A percentile compares a stretch with the other conserved stretches of the same genome.
These are phyloP conservation scores for Oscheius sp. DNA, from an alignment of 2,888 invertebrate species.

Conservation along the genomic window DNA sequence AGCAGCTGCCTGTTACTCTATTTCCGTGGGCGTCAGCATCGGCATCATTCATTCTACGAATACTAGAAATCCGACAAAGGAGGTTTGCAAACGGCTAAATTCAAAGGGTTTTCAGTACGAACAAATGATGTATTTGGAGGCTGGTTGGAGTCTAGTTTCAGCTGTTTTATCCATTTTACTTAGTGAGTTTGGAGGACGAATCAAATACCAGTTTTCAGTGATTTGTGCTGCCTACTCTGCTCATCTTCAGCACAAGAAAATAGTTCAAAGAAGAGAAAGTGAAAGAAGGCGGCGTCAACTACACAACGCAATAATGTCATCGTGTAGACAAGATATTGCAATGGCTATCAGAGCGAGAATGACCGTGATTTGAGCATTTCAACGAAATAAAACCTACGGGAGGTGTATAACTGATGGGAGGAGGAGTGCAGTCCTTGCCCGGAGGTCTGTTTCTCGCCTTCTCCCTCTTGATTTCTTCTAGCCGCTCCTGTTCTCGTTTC, in stretches of 20 bases:
- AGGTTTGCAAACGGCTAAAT: slow-evolving; percentile 8
- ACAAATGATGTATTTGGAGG: slow-evolving; percentile 44
- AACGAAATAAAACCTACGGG: neutral
- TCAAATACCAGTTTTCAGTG: slow-evolving; percentile 40
- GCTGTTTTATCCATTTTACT: slow-evolving; percentile 39
- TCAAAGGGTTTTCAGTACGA: slow-evolving; percentile 23
- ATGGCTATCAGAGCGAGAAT: slow-evolving; percentile 59
- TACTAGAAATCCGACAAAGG: slow-evolving; percentile 41
- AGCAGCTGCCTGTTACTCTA: slow-evolving; percentile 26
- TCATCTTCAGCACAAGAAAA: slow-evolving; percentile 39
- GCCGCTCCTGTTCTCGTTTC: too few species aligned
- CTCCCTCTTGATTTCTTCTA: too few species aligned
- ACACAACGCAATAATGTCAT: slow-evolving; percentile 57
- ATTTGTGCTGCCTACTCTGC: slow-evolving; percentile 42
- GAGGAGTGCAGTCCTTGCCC: too few species aligned
- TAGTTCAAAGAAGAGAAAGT: slow-evolving; percentile 75
- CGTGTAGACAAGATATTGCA: slow-evolving; percentile 56
- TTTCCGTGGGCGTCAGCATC: slow-evolving; percentile 40
- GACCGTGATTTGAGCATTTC: slow-evolving; percentile 47
- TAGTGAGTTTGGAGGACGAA: slow-evolving; percentile 36
- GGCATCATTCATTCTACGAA: slow-evolving; percentile 46
- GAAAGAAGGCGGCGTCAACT: slow-evolving; percentile 77
- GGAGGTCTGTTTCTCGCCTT: too few species aligned
- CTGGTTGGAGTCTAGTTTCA: slow-evolving; percentile 52
- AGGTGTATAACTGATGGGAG: too few species aligned